Base-by-base conservation (phyloP, 1,140 invertebrate genomes). In the Heliconius melpomene region DNA sequence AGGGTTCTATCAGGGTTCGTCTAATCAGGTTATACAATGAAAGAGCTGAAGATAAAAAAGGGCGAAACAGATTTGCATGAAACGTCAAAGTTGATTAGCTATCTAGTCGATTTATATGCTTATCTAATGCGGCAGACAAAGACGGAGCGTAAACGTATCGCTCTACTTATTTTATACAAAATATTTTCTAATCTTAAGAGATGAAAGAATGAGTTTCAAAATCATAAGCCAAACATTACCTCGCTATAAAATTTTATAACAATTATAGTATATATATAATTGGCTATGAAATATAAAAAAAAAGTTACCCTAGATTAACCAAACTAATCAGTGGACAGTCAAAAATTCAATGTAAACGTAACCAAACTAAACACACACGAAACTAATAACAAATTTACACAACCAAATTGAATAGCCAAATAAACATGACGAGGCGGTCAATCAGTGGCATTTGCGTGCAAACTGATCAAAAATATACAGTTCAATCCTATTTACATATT, bases 11-110 rank as follows among this genome's bases (percentile, higher is more conserved):
- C 85, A 83, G 83, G 85, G 83, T 86, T 88, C 79, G 80, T 85
- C 87, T 93, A 93, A 94, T 94, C 91, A 93, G 88, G 92, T 94
- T 94, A 94, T 82, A 90, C 87, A 89, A 88, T 90, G 86, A 91
- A 92, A 91, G 88, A 88, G 85, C 88, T 89, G 86, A 77, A 88
- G 89, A 90, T 89, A 90, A 92, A 93, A 91, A 90, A 88, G 87
- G 84, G 82, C 84, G 88, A 88, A 89, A 91, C 90, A 92, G 92
- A 93, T 94, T 94, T 94, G 88, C 91, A 93, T 94, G 89, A 88
- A 89, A 89, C 83, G 90, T 89, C 88, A 90, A 88, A 90, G 83
- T 91, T 91, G 87, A 93, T 93, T 92, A 90, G 85, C 84, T 75
- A 78, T 20, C 32, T 78, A 50, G 73, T 71, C 46, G 71, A 75